Evolutionary conservation across 2,797 vertebrate genomes (phyloP), one percentile per base, ranked within the genome.

Genomic region (Moxostoma hubbsi): DNA sequence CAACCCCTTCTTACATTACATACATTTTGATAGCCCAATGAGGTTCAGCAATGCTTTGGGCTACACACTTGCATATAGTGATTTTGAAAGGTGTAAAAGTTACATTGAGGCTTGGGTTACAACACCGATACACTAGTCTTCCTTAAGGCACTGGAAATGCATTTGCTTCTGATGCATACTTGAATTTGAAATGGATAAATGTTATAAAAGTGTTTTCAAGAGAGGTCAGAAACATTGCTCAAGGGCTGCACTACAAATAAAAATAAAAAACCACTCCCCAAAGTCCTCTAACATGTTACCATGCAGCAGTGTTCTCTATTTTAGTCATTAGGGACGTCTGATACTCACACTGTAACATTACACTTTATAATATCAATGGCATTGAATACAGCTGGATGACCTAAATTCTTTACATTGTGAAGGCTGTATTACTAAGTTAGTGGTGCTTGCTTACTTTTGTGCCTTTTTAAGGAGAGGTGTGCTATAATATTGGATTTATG

Each of bases 231-330:
- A 54, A 70, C 36, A 7, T 66, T 65, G 13, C 69, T 79, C 7
- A 64, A 36, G 77, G 77, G 43, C 51, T 63, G 24, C 15, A 10
- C 15, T 4, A 78, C 76, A 55, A 71, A 70, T 36, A 55, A 63
- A 62, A 70, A 66, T 54, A 5, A 55, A 71, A 70, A 49, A 55
- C 54, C 53, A 70, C 57, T 54, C 5, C 45, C 53, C 12, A 36
- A 50, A 49, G 59, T 63, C 49, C 53, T 57, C 43, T 53, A 18
- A 5, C 53, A 9, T 69, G 65, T 36, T 43, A 9, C 64, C 13
- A 78, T 18, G 57, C 58, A 54, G 58, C 57, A 78, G 24, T 71
- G 62, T 72, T 71, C 36, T 55, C 5, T 61, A 1, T 69, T 53
- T 70, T 62, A 13, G 57, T 62, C 4, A 12, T 51, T 77, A 16